Percentiles rank a stretch among this genome's conserved stretches.
Conservation (phyloP, 2,113 vertebrate genomes). For the Sigmodon hispidus region DNA sequence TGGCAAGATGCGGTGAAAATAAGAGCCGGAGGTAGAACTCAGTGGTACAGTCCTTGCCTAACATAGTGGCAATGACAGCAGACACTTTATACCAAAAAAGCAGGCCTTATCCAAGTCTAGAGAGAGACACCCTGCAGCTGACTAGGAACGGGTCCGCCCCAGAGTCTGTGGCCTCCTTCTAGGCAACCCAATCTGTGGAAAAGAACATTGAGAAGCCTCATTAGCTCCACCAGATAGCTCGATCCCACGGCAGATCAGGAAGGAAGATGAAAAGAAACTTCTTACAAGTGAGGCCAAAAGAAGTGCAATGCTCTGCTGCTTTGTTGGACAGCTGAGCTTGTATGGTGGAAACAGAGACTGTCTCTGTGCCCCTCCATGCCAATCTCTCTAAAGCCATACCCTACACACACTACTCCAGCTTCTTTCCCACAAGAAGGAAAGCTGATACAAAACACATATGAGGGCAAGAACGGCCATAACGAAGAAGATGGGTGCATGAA, state of each 20-base stretch:
- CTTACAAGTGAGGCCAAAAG: neutral
- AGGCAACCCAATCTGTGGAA: neutral
- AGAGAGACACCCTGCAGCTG: neutral
- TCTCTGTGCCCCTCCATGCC: neutral
- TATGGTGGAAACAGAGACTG: neutral
- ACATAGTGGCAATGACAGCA: neutral
- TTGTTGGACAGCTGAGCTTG: too few relatives aligned
- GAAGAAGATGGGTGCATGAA: too few relatives aligned
- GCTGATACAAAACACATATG: neutral
- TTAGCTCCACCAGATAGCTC: accelerated
- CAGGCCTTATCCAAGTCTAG: neutral
- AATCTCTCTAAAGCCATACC: neutral
- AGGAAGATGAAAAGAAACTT: neutral
- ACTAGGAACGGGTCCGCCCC: neutral
- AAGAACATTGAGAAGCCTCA: neutral
- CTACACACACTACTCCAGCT: neutral
- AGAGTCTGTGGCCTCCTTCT: neutral
- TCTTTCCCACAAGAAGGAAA: neutral
- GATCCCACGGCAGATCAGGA: neutral
- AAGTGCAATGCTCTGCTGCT: neutral
- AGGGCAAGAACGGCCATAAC: neutral
- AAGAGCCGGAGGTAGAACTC: neutral
- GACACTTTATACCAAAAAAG: neutral
- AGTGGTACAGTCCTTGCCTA: neutral
- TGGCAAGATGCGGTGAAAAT: neutral